A percentile compares a stretch with the other conserved stretches of the same genome.
phyloP scores from a whole-genome alignment of 1,140 invertebrate species.

The Holcopasites calliopsidis region DNA sequence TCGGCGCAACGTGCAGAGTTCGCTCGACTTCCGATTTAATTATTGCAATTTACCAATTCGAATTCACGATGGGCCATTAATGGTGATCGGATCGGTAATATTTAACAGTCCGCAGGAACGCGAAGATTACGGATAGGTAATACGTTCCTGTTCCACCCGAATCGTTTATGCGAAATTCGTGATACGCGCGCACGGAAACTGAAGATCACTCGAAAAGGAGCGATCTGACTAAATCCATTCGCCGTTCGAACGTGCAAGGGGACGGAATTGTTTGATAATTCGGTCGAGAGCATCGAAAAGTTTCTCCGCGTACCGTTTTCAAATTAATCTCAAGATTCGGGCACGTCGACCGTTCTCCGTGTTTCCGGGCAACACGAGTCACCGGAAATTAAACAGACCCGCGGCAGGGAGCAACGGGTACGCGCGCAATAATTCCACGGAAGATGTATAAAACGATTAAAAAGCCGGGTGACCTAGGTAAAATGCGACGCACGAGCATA shows the following conservation, averaged over 20 bases:
- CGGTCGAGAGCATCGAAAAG: not conserved
- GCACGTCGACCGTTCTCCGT: too few relatives aligned
- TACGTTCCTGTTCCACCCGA: constrained; percentile 9
- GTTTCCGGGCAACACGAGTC: not conserved
- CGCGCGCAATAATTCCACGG: constrained; percentile 38
- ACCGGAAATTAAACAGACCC: constrained; percentile 41
- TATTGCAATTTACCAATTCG: constrained; percentile 67
- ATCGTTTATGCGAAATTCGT: constrained; percentile 5
- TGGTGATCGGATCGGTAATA: constrained; percentile 53
- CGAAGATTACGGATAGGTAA: constrained; percentile 38
- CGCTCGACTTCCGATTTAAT: constrained; percentile 66
- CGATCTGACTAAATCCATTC: not conserved
- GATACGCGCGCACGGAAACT: not conserved
- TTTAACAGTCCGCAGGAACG: constrained; percentile 35
- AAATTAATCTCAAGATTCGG: constrained; percentile 42
- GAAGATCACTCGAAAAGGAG: not conserved
- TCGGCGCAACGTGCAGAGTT: constrained; percentile 62
- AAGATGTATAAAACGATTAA: constrained; percentile 47
- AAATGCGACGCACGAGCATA: constrained; percentile 53
- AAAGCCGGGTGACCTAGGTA: constrained; percentile 50
- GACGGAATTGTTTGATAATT: not conserved
- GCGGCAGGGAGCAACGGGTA: constrained; percentile 21
- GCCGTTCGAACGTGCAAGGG: too few relatives aligned
- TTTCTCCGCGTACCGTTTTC: not conserved
- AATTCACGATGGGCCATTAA: constrained; percentile 58